Evolutionary conservation across 2,888 invertebrate genomes (phyloP), one percentile per base, ranked within the genome.

Genomic region (Eurytoma californica): DNA sequence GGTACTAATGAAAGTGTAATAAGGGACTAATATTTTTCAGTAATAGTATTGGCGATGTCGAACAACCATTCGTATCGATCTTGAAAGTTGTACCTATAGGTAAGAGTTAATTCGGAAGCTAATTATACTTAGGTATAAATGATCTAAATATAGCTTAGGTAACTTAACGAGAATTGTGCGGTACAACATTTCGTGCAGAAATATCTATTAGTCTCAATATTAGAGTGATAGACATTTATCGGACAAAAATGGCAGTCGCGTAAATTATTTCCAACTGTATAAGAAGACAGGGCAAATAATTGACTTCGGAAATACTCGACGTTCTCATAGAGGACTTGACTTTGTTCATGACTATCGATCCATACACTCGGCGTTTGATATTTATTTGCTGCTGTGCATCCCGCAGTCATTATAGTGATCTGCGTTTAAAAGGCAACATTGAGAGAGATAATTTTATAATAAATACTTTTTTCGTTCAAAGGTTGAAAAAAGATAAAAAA

Each of bases 211-310:
- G n/a, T 53, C 13, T 53, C n/a, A 53, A 53, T 53, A n/a, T 14
- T n/a, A n/a, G 16, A 14, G n/a, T n/a, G 53, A n/a, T n/a, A 16
- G n/a, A 53, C n/a, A n/a, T n/a, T 53, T 4, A 53, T n/a, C 14
- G n/a, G 58, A n/a, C 12, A 49, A 60, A 60, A 47, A 60, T 51
- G 58, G 24, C 28, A 51, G 49, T 28, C 49, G 28, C 39, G 28
- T 70, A 18, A 60, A 70, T 70, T 60, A 60, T 69, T 69, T 60
- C 51, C 49, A 70, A 28, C 51, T n/a, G 47, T 53, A 39, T 57
- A 24, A 24, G 3, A 5, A 53, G 16, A 16, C 20, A 9, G 53
- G n/a, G 53, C 51, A n/a, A 53, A 67, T 67, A 53, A 67, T 67
- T 12, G 39, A 18, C 47, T 20, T 16, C 28, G 4, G 9, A 72